Conservation (phyloP, 2,888 invertebrate species). For the Nemurella pictetii region DNA sequence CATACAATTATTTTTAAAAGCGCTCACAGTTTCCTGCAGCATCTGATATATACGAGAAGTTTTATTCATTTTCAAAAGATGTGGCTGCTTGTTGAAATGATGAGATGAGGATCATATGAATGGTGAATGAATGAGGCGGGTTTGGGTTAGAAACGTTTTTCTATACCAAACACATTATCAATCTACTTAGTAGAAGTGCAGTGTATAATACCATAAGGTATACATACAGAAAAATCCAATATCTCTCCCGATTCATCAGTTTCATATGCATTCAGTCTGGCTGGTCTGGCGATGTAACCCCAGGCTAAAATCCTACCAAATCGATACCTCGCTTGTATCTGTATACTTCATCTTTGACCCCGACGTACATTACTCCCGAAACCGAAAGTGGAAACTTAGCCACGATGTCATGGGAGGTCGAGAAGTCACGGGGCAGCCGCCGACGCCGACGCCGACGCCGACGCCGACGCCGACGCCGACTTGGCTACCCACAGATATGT, state of each 20-base stretch:
- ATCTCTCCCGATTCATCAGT: background rate
- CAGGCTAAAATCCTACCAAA: background rate
- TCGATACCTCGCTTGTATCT: background rate
- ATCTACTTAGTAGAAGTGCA: background rate
- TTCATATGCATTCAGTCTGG: background rate
- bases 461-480: background rate
- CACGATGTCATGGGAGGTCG: background rate
- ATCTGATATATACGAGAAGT: too few species aligned
- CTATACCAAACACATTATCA: too few species aligned
- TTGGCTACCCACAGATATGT: constrained; percentile 1
- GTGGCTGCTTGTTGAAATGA: too few species aligned
- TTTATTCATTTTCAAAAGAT: too few species aligned
- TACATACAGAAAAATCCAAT: background rate
- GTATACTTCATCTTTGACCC: background rate
- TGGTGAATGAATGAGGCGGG: too few species aligned
- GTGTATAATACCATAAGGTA: too few species aligned
- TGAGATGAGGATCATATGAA: too few species aligned
- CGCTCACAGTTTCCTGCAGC: too few species aligned
- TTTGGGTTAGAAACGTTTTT: too few species aligned
- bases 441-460: background rate
- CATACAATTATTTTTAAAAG: too few species aligned
- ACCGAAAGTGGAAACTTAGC: background rate
- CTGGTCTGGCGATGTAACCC: background rate
- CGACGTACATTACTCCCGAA: background rate
- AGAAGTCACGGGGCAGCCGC: background rate